Percentiles rank a stretch among this genome's conserved stretches.
Evolutionary conservation across 2,888 invertebrate species (phyloP).

Genomic region (Pteria penguin): DNA sequence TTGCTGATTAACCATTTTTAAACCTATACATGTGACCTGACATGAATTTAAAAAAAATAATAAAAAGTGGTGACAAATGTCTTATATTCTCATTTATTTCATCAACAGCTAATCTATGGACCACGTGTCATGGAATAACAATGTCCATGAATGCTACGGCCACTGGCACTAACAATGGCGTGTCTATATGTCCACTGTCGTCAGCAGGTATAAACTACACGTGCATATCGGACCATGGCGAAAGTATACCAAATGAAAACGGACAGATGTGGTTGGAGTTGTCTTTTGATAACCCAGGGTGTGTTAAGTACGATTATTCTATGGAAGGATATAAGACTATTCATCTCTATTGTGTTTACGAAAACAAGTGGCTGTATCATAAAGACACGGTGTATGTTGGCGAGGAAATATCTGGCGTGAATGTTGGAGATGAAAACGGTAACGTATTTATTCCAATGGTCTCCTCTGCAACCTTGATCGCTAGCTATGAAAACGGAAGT

Average conservation of each 20-base stretch:
- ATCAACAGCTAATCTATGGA: background rate
- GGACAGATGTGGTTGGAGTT: conserved; percentile 34
- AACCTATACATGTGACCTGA: too few species aligned
- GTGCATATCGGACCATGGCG: conserved; percentile 18
- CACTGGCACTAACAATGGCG: conserved; percentile 14
- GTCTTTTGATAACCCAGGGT: background rate
- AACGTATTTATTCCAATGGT: conserved; percentile 25
- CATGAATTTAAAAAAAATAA: too few species aligned
- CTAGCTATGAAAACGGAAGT: conserved; percentile 23
- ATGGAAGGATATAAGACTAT: conserved; percentile 28
- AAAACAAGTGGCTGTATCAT: conserved; percentile 12
- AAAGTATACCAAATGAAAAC: background rate
- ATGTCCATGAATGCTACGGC: conserved; percentile 22
- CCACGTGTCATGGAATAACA: background rate
- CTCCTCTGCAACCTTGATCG: background rate
- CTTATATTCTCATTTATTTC: too few species aligned
- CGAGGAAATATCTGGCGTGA: conserved; percentile 11
- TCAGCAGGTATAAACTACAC: conserved; percentile 33
- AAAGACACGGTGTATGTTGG: conserved; percentile 30
- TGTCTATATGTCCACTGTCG: conserved; percentile 27
- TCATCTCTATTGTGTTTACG: conserved; percentile 24
- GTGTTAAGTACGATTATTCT: conserved; percentile 16
- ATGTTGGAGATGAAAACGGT: conserved; percentile 19
- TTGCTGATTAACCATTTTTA: too few species aligned
- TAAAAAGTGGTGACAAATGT: too few species aligned